Evolutionary conservation across 2,113 vertebrate species (phyloP).

Genomic region (Entosphenus tridentatus): DNA sequence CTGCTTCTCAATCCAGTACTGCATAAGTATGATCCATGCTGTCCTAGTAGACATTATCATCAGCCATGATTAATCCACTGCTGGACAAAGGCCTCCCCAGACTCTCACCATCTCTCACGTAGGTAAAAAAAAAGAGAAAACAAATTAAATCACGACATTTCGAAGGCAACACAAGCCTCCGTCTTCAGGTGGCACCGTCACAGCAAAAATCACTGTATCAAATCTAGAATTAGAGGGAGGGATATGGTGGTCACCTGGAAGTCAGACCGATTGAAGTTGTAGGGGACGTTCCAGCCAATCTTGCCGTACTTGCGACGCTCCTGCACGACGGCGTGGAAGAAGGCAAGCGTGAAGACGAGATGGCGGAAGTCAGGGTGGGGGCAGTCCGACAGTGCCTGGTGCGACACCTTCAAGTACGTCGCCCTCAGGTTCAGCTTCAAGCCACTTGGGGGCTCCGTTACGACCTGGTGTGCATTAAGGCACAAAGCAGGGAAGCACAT

Average conservation of each 20-base stretch:
- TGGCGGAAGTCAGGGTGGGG: constrained; percentile 48
- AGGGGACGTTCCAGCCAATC: constrained; percentile 72
- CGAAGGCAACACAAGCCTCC: not conserved
- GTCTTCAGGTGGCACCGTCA: not conserved
- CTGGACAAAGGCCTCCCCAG: too few relatives aligned
- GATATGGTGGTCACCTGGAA: constrained; percentile 36
- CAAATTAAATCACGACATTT: not conserved
- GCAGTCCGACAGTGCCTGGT: constrained; percentile 31
- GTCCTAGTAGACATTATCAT: too few relatives aligned
- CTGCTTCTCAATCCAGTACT: too few relatives aligned
- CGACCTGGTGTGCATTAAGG: constrained; percentile 33
- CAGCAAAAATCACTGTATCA: not conserved
- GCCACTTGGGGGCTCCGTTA: constrained; percentile 72
- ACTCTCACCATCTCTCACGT: not conserved
- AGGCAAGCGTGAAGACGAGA: constrained; percentile 59
- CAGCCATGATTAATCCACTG: too few relatives aligned
- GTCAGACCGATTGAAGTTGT: constrained; percentile 87
- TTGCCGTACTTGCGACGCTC: constrained; percentile 89
- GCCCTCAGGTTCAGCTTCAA: constrained; percentile 80
- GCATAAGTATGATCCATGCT: too few relatives aligned
- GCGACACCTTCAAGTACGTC: constrained; percentile 61
- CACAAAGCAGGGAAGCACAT: not conserved
- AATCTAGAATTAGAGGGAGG: not conserved
- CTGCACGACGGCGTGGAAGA: constrained; percentile 89
- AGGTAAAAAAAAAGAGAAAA: not conserved